Evolutionary conservation across 1,140 invertebrate species (phyloP).

Genomic region (Nylanderia fulva): DNA sequence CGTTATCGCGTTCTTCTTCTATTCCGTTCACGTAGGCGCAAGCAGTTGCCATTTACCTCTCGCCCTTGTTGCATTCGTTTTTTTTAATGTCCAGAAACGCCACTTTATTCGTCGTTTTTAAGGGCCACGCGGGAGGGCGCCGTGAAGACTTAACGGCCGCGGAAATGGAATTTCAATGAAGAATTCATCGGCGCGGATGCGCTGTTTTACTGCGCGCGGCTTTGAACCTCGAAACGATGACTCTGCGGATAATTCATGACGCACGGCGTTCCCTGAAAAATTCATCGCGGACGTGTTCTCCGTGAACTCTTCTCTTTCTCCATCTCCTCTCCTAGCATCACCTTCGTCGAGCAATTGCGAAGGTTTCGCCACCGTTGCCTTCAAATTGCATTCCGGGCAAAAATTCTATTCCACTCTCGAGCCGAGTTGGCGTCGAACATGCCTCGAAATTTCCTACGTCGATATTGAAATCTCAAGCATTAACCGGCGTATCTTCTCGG

Average conservation of each 20-base stretch:
- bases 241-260: constrained; percentile 56
- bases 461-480: not conserved
- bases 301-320: constrained; percentile 27
- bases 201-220: constrained; percentile 59
- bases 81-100: constrained; percentile 66
- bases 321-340: not conserved
- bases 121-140: constrained; percentile 64
- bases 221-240: constrained; percentile 59
- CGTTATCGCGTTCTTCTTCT: constrained; percentile 6
- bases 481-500: not conserved
- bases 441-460: not conserved
- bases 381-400: not conserved
- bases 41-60: constrained; percentile 70
- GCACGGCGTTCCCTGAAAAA: constrained; percentile 51
- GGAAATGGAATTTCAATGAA: constrained; percentile 67
- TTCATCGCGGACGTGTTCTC: constrained; percentile 52
- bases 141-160: constrained; percentile 62
- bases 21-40: constrained; percentile 64
- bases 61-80: constrained; percentile 65
- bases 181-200: constrained; percentile 68
- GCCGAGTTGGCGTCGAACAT: not conserved
- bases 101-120: constrained; percentile 68
- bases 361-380: constrained; percentile 9
- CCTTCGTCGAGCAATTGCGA: constrained; percentile 28
- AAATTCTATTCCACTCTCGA: not conserved